Percentiles rank a stretch among this genome's conserved stretches.
These are phyloP conservation scores for Carassius auratus DNA, from an alignment of 2,113 vertebrate genomes.

Conservation along the genomic window DNA sequence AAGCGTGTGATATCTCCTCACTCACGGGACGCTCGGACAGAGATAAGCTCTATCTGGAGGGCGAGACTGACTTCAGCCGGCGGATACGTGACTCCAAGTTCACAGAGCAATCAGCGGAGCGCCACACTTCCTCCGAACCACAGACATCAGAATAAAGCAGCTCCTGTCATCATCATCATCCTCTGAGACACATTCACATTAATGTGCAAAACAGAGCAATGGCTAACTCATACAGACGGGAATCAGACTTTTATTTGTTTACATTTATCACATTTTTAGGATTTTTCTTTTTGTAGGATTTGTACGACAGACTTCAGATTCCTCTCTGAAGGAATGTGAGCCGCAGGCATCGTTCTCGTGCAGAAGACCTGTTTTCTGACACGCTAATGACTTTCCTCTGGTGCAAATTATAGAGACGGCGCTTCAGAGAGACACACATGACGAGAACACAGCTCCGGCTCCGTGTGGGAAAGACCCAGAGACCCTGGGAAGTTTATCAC, in stretches of 20 bases:
- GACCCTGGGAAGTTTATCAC: too few relatives aligned
- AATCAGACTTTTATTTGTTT: too few relatives aligned
- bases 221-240: too few relatives aligned
- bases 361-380: neutral
- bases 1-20: neutral
- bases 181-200: too few relatives aligned
- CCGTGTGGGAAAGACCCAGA: neutral
- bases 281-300: too few relatives aligned
- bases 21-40: neutral
- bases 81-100: neutral
- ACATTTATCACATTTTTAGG: too few relatives aligned
- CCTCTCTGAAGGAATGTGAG: neutral
- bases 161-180: neutral
- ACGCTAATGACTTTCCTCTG: neutral
- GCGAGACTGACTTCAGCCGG: neutral
- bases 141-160: neutral
- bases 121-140: neutral
- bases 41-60: conserved; percentile 17
- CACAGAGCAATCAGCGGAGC: neutral
- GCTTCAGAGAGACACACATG: neutral
- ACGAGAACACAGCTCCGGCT: neutral
- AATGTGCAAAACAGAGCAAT: too few relatives aligned
- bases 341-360: neutral
- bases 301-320: neutral
- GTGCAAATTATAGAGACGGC: neutral